A percentile compares a stretch with the other conserved stretches of the same genome.
Evolutionary conservation across 2,113 vertebrate genomes (phyloP).

Genomic region (Chiloscyllium plagiosum): DNA sequence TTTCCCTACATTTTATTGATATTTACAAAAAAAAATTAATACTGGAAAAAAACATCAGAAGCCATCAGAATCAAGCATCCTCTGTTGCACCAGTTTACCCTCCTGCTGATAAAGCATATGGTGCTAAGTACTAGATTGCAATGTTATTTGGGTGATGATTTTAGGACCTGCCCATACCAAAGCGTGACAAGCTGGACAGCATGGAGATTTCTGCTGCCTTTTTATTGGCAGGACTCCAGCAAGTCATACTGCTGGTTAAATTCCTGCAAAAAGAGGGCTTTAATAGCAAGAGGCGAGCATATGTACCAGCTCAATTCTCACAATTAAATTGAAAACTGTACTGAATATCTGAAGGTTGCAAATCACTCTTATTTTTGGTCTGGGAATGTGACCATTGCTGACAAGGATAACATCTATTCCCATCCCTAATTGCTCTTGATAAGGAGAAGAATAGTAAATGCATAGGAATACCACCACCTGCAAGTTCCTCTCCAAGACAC

Average conservation of each 20-base stretch:
- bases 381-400: not conserved
- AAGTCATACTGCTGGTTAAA: not conserved
- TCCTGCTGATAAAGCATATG: not conserved
- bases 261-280: not conserved
- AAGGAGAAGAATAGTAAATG: no score
- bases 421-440: not conserved
- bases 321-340: not conserved
- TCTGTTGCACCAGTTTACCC: not conserved
- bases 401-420: not conserved
- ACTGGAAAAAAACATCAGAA: not conserved
- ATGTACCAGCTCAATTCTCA: not conserved
- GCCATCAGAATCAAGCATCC: not conserved
- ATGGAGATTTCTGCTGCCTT: not conserved
- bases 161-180: not conserved
- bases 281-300: not conserved
- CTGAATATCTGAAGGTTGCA: not conserved
- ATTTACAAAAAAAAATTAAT: not conserved
- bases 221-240: not conserved
- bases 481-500: no score
- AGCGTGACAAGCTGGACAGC: not conserved
- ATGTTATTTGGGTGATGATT: not conserved
- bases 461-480: no score
- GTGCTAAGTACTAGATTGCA: not conserved
- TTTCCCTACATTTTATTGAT: not conserved
- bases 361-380: not conserved